These are phyloP conservation scores for Herpetotheres cachinnans DNA, from an alignment of 2,113 vertebrate genomes.

Conservation along the genomic window DNA sequence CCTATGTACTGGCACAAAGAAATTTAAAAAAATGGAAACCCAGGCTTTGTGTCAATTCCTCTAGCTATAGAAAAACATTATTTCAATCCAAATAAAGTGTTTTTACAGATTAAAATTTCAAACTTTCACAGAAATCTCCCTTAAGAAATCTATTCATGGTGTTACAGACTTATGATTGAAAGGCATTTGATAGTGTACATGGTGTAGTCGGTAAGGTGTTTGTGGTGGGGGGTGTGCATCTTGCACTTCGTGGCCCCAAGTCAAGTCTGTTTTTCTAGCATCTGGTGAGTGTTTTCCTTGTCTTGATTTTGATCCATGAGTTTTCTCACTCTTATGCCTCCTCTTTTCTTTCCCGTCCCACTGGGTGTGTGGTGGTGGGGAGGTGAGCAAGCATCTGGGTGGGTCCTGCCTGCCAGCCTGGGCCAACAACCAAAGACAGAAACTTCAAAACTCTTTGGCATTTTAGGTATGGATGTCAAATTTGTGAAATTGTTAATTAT, in stretches of 20 bases:
- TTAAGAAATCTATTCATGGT: neutral
- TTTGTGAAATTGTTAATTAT: fast-evolving
- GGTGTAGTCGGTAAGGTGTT: neutral
- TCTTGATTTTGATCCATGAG: neutral
- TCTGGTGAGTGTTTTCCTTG: neutral
- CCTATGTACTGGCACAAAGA: neutral
- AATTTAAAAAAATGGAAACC: neutral
- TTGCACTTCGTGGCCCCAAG: fast-evolving
- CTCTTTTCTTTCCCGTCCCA: neutral
- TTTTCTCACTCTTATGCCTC: neutral
- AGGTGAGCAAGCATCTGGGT: neutral
- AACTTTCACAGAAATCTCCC: neutral
- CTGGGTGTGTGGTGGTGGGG: fast-evolving
- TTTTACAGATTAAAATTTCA: neutral
- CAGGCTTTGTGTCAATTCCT: neutral
- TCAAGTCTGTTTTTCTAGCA: neutral
- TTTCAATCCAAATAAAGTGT: neutral
- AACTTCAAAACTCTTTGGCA: neutral
- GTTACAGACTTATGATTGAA: neutral
- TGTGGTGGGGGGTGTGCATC: fast-evolving
- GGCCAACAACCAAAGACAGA: fast-evolving
- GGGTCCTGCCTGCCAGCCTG: neutral
- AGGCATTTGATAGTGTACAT: neutral
- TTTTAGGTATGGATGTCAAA: neutral
- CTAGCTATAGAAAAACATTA: neutral